These are phyloP conservation scores for Archaeoteleia sp. DNA, from an alignment of 2,888 invertebrate genomes.

Conservation along the genomic window DNA sequence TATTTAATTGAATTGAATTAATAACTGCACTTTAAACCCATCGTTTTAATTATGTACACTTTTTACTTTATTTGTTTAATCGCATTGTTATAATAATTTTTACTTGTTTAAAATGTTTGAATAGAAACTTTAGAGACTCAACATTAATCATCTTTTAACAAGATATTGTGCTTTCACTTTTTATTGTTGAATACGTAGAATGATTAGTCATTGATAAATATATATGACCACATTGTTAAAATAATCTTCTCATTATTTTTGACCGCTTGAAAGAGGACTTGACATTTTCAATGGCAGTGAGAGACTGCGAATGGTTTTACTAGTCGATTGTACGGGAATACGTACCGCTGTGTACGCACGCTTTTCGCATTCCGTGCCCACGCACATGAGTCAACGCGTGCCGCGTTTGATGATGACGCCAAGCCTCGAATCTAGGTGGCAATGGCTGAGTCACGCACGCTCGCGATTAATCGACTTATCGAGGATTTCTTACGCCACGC, in stretches of 20 bases:
- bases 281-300: conserved; percentile 38
- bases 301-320: conserved; percentile 32
- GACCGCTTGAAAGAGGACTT: conserved; percentile 33
- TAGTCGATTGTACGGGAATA: conserved; percentile 38
- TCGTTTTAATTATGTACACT: no score
- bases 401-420: conserved; percentile 58
- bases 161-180: no score
- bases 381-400: conserved; percentile 71
- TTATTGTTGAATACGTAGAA: no score
- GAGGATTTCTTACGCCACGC: conserved; percentile 48
- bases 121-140: no score
- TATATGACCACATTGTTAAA: no score
- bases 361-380: conserved; percentile 66
- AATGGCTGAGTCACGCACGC: conserved; percentile 54
- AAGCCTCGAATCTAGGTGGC: conserved; percentile 51
- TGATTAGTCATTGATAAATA: conserved; percentile 36
- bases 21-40: no score
- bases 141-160: no score
- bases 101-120: no score
- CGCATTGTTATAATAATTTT: no score
- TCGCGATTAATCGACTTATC: conserved; percentile 50
- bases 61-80: no score
- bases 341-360: conserved; percentile 50
- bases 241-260: conserved; percentile 21
- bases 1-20: no score